These are phyloP conservation scores for Galaxea fascicularis DNA, from an alignment of 92 coral and sea anemone species.

Conservation along the genomic window DNA sequence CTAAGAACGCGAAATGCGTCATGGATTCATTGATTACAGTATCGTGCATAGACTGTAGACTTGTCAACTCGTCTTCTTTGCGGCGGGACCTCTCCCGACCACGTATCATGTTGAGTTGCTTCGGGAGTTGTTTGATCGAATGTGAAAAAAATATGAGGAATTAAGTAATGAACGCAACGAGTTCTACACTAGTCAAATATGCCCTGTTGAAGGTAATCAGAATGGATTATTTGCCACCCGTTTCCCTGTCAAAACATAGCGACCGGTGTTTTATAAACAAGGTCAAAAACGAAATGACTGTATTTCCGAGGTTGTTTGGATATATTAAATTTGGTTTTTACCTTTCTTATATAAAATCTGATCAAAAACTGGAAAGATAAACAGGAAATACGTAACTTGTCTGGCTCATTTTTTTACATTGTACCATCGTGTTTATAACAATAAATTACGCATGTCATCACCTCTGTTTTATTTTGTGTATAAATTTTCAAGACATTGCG, in stretches of 20 bases:
- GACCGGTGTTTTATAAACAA: constrained; percentile 17
- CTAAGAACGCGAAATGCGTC: too few species aligned
- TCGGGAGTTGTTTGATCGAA: neutral
- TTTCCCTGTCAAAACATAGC: neutral
- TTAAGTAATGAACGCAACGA: neutral
- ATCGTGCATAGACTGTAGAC: too few species aligned
- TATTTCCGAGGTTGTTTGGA: neutral
- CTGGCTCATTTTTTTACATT: neutral
- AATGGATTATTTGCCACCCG: neutral
- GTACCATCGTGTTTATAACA: neutral
- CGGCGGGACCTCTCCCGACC: too few species aligned
- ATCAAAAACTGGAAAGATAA: too few species aligned
- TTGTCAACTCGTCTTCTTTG: too few species aligned
- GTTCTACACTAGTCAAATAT: neutral
- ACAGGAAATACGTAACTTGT: neutral
- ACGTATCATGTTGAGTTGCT: too few species aligned
- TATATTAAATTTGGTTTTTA: neutral
- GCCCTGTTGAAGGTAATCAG: too few species aligned
- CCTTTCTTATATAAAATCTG: neutral
- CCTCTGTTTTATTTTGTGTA: too few species aligned
- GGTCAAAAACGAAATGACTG: neutral
- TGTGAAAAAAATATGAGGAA: neutral
- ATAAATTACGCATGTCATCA: too few species aligned
- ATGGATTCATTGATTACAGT: too few species aligned
- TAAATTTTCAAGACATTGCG: too few species aligned